phyloP scores from a whole-genome alignment of 2,888 invertebrate genomes.

The Vannuccia rotundouncinata region DNA sequence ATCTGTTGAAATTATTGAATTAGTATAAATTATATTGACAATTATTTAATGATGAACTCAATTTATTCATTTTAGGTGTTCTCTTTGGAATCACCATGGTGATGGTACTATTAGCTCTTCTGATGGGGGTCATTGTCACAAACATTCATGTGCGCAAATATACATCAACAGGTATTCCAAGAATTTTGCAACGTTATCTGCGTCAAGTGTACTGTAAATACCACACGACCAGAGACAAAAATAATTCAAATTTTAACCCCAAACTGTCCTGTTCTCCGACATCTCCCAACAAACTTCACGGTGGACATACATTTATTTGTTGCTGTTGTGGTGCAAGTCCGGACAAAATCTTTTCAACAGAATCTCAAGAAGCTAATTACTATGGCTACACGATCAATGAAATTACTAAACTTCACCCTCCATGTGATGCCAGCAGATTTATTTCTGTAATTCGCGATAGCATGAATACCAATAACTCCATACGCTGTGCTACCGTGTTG shows the following conservation, averaged over 20 bases:
- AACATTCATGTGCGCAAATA: constrained; percentile 36
- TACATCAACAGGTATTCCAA: not conserved
- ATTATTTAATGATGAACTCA: too few relatives aligned
- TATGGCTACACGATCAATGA: not conserved
- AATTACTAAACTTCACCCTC: not conserved
- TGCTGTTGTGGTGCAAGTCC: not conserved
- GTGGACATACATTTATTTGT: not conserved
- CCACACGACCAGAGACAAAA: not conserved
- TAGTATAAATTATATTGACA: too few relatives aligned
- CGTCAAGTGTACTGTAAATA: not conserved
- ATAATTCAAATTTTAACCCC: not conserved
- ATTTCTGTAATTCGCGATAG: not conserved
- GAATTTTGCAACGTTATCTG: not conserved
- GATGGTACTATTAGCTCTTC: constrained; percentile 32
- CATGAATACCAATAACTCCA: not conserved
- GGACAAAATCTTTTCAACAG: not conserved
- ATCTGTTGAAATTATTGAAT: too few relatives aligned
- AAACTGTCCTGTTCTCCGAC: not conserved
- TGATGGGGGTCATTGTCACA: constrained; percentile 35
- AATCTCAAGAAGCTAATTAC: not conserved
- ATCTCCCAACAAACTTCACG: not conserved
- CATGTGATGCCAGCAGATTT: not conserved
- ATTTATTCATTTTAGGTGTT: constrained; percentile 6
- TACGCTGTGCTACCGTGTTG: not conserved
- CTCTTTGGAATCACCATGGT: constrained; percentile 35